These are phyloP conservation scores for Anoplius nigerrimus DNA, from an alignment of 2,888 invertebrate genomes.

Conservation along the genomic window DNA sequence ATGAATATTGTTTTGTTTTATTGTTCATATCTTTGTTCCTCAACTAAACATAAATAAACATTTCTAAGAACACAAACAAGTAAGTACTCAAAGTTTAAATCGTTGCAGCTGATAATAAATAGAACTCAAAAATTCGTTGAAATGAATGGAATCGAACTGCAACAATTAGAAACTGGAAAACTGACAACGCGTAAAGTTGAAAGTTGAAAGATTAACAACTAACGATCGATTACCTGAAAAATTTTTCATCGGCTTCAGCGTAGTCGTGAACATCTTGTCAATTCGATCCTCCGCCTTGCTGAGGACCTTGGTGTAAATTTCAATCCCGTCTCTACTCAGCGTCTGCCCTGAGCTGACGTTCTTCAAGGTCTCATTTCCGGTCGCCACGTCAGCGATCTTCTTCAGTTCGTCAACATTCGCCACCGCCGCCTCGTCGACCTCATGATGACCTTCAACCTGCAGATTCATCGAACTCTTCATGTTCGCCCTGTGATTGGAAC, in stretches of 20 bases:
- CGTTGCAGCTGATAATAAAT: no score
- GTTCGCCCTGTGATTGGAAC: background rate
- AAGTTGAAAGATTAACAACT: background rate
- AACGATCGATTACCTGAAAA: slow-evolving; percentile 22
- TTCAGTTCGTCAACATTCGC: slow-evolving; percentile 64
- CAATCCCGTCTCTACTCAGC: slow-evolving; percentile 81
- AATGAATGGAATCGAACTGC: no score
- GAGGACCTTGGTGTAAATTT: slow-evolving; percentile 81
- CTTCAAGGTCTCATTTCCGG: slow-evolving; percentile 56
- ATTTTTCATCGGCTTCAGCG: background rate
- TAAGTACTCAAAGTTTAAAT: no score
- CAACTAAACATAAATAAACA: no score
- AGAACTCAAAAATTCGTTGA: no score
- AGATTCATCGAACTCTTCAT: background rate
- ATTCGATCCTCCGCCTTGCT: slow-evolving; percentile 76
- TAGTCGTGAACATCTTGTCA: slow-evolving; percentile 8
- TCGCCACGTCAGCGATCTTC: slow-evolving; percentile 65
- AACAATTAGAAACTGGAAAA: no score
- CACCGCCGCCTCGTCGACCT: background rate
- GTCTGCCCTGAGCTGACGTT: slow-evolving; percentile 75
- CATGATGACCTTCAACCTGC: background rate
- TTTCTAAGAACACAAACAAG: no score
- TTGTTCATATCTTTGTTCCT: no score
- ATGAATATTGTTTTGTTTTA: no score
- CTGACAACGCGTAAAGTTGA: no score